Conservation (phyloP, 1,140 invertebrate species). For the Planococcus citri region DNA sequence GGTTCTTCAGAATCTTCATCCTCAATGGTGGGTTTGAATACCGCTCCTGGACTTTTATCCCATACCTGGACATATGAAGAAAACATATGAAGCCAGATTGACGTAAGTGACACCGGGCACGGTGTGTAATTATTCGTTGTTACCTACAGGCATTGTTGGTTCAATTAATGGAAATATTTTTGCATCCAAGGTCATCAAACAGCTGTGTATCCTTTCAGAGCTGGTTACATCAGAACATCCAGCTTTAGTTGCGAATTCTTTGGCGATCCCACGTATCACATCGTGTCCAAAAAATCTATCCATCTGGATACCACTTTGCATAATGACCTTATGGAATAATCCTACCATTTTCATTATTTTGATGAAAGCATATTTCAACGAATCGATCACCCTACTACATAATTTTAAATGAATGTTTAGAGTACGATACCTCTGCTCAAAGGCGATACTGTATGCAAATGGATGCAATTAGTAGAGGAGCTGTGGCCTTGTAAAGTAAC, state of each 20-base stretch:
- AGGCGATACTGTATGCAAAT: slow-evolving; percentile 23
- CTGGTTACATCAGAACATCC: not conserved
- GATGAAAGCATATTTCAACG: too few relatives aligned
- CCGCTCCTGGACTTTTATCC: not conserved
- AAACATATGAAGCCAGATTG: too few relatives aligned
- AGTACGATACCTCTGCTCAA: slow-evolving; percentile 21
- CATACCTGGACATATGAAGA: not conserved
- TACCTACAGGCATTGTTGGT: not conserved
- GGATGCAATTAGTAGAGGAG: slow-evolving; percentile 21
- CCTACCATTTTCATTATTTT: slow-evolving; percentile 30
- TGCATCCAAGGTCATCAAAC: slow-evolving; percentile 10
- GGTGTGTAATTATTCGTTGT: too few relatives aligned
- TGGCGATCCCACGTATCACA: not conserved
- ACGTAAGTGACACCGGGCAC: too few relatives aligned
- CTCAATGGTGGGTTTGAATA: not conserved
- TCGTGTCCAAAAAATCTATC: slow-evolving; percentile 28
- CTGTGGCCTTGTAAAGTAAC: slow-evolving; percentile 24
- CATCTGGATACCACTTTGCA: slow-evolving; percentile 40
- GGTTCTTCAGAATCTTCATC: not conserved
- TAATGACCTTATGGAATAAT: slow-evolving; percentile 34
- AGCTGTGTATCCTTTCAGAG: not conserved
- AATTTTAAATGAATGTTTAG: not conserved
- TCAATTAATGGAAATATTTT: not conserved
- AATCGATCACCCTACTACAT: too few relatives aligned
- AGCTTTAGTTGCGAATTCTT: slow-evolving; percentile 15